Evolutionary conservation across 92 coral and sea anemone genomes (phyloP), one percentile per base, ranked within the genome.

Genomic region (Palythoa caribaeorum): DNA sequence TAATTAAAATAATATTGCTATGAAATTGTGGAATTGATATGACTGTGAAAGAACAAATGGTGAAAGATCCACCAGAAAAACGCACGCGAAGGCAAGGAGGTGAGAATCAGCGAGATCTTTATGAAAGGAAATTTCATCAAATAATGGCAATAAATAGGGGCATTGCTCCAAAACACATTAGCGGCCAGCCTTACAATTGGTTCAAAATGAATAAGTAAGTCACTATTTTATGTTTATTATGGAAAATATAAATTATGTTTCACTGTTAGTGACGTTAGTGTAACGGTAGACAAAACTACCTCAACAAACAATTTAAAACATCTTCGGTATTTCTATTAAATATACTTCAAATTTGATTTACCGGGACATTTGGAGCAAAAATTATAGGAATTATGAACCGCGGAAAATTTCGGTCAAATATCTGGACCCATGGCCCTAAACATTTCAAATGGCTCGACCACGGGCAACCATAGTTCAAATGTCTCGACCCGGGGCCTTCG

Each of bases 221-320:
- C 50, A 71, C 75, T 71, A 71, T 71, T 38, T 73, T 73, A 73
- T 73, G 78, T 73, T 73, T 73, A 73, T 40, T 38, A 73, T 73
- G 38, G 52, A 73, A 73, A 73, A 73, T 73, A 40, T 28, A 71
- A 71, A 71, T 71, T 71, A 68, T 68, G 76, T 38, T 37, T 71
- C 76, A 37, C 51, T 71, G 36, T 71, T 71, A 71, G 76, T 71
- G 19, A 40, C 47, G 47, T 40, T 40, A 40, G 47, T 40, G 47
- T 71, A 17, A 71, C 76, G 47, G 76, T 71, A 71, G 76, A 71
- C 76, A 71, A 71, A 71, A 71, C 76, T 71, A 71, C 76, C 76
- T 71, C 76, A 6, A 38, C 51, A 71, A 71, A 71, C 76, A 71
- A 71, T 7, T 71, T 71, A 6, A 71, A 38, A 71, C 76, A 71